Evolutionary conservation across 2,113 vertebrate genomes (phyloP), one percentile per base, ranked within the genome.

Genomic region (Campylorhamphus procurvoides): DNA sequence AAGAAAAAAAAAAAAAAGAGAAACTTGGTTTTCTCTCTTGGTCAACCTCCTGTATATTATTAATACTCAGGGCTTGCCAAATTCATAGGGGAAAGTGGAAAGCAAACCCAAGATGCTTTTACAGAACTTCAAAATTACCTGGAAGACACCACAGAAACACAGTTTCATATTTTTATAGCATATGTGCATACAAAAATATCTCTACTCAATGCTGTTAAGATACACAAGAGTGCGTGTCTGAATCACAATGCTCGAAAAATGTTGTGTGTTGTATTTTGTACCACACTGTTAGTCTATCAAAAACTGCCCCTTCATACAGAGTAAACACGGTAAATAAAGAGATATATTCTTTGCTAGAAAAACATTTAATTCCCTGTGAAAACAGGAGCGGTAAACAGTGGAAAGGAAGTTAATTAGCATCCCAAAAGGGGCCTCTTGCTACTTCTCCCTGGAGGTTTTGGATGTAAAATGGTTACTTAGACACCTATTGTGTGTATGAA

Each of bases 401-500:
- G 92, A 95, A 95, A 95, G 93, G 83, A 95, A 96, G 94, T 79
- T 96, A 97, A 96, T 97, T 96, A 96, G 87, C 92, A 96, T 96
- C 89, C 93, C 94, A 95, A 96, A 96, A 89, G 94, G 16, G 53
- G 69, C 69, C 69, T 95, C 88, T 92, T 84, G 87, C 80, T 82
- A 82, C 50, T 93, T 84, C 33, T 93, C 90, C 85, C 76, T 28
- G 55, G 74, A 94, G 90, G 56, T 82, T 93, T 92, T 75, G 60
- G 77, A 89, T 62, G 86, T 67, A 90, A 86, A 94, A 93, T 84
- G 88, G 90, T 96, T 97, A 93, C 93, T 95, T 93, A 82, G 92
- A 94, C 81, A 90, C 86, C 84, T 93, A 90, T 82, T 96, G 88
- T 87, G 37, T 89, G 31, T 75, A 94, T 87, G 77, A 77, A 84